A percentile compares a stretch with the other conserved stretches of the same genome.
These are phyloP conservation scores for Picus viridis DNA, from an alignment of 2,797 vertebrate species.

Conservation along the genomic window DNA sequence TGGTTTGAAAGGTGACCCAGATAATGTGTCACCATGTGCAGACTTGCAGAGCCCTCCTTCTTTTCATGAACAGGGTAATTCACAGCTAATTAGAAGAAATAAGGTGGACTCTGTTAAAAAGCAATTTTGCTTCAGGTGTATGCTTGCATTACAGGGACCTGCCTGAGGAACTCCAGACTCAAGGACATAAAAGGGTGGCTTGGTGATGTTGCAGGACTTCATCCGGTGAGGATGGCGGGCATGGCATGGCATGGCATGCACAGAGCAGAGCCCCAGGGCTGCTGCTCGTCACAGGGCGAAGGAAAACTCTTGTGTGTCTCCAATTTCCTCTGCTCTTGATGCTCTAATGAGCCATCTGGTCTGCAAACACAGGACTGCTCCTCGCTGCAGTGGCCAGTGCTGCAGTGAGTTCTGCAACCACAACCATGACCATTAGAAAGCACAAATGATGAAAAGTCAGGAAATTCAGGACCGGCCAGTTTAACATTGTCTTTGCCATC, in stretches of 20 bases:
- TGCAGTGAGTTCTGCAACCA: neutral
- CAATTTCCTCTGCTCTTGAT: conserved; percentile 50
- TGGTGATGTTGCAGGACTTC: neutral
- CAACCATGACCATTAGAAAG: neutral
- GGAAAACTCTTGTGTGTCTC: neutral
- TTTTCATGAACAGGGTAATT: fast-evolving
- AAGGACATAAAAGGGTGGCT: neutral
- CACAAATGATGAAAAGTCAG: neutral
- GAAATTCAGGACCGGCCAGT: neutral
- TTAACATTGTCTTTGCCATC: neutral
- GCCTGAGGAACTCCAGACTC: neutral
- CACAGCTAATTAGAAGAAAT: neutral
- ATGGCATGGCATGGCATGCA: neutral
- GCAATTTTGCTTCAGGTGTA: neutral
- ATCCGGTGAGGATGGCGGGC: neutral
- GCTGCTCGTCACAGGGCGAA: conserved; percentile 1
- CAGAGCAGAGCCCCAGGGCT: conserved; percentile 36
- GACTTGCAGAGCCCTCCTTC: neutral
- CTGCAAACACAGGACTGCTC: neutral
- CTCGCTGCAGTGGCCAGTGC: neutral
- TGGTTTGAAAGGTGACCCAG: neutral
- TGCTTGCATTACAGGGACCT: neutral
- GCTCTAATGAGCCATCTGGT: conserved; percentile 63
- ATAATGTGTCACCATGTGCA: fast-evolving
- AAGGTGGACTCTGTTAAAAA: neutral